Evolutionary conservation across 2,797 vertebrate species (phyloP), one percentile per base, ranked within the genome.

Genomic region (Pelochelys cantorii): DNA sequence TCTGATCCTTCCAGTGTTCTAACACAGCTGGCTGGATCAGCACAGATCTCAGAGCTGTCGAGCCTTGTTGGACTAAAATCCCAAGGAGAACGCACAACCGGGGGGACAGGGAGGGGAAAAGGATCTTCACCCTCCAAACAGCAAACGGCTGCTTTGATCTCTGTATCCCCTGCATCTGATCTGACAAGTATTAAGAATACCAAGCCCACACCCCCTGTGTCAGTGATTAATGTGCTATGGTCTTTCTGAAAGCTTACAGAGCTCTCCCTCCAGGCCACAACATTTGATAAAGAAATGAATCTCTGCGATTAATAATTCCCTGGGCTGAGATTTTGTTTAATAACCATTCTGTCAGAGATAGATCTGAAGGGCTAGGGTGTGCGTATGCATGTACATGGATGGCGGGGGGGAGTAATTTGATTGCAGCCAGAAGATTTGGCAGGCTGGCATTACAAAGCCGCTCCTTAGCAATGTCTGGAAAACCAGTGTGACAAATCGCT

Each of bases 281-380:
- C 97, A 97, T 98, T 98, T 98, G 97, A 98, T 98, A 98, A 98
- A 98, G 97, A 98, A 98, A 98, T 98, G 97, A 98, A 98, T 98
- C 98, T 96, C 94, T 96, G 97, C 97, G 93, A 97, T 98, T 98
- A 98, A 98, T 98, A 98, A 98, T 98, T 98, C 98, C 98, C 98
- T 29, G 81, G 97, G 98, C 96, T 97, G 98, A 97, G 98, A 98
- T 98, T 99, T 98, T 98, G 98, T 99, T 99, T 99, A 98, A 99
- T 99, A 99, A 99, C 98, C 98, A 97, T 98, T 98, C 98, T 99
- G 98, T 98, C 98, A 98, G 98, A 98, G 98, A 98, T 98, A 98
- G 98, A 99, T 99, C 96, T 97, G 97, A 98, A 98, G 96, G 97
- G 96, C 84, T 88, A 92, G 95, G 81, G 81, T 96, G 95, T 97